Evolutionary conservation across 2,797 vertebrate genomes (phyloP), one percentile per base, ranked within the genome.

Genomic region (Tamandua tetradactyla): DNA sequence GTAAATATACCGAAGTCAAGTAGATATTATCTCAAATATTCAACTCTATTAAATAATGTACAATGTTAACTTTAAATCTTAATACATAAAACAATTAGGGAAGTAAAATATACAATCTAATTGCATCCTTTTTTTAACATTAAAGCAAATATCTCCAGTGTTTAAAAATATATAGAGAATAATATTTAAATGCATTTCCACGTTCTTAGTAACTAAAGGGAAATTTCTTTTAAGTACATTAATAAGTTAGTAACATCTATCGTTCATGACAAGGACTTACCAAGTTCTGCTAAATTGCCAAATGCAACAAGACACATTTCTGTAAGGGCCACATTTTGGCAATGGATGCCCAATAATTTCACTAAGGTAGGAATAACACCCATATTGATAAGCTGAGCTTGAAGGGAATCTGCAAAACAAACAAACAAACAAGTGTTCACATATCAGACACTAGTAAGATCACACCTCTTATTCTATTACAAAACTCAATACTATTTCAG

Each of bases 241-340:
- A 89, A 7, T 44, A 91, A 94, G 52, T 71, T 82, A 84, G 80
- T 74, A 76, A 40, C 9, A 68, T 76, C 72, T 75, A 81, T 78
- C 35, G 82, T 89, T 94, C 74, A 90, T 42, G 57, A 79, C 61
- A 0, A 10, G 25, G n/a, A 98, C 98, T 99, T 98, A 99, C 99
- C 99, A 7, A 99, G 99, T 98, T 99, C 99, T 62, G 99, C 99
- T 98, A 99, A 98, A 97, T 99, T 99, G 68, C 99, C 99, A 94
- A 99, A 99, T 42, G 99, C 99, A 97, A 99, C 99, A 93, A 99
- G 99, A 98, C 99, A 99, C 99, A 99, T 99, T 98, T 99, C 99
- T 95, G 99, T 99, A 97, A 99, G 99, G 96, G 99, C 98, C 27
- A 98, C 98, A 98, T 99, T 99, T 95, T 99, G 99, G 94, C 99